Base-by-base conservation (phyloP, 2,888 invertebrate genomes). In the Desoria tigrina region DNA sequence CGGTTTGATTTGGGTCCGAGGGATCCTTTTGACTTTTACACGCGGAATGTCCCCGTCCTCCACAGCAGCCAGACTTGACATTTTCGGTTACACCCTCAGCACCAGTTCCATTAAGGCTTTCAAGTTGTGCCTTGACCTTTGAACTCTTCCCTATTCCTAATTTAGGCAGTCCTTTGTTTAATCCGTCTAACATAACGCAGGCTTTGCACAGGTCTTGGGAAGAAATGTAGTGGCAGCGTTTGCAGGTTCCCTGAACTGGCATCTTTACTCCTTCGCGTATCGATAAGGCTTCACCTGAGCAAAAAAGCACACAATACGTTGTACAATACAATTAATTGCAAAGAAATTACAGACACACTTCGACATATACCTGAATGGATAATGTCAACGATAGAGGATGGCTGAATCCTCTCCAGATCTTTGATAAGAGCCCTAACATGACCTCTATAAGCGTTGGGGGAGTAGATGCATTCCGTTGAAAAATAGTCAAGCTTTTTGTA, bases 391-490 rank as follows among this genome's bases (percentile, higher is more conserved):
- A 97, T 96, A 45, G 90, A 87, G 14, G 90, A 86, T 0, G 99
- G 92, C 71, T 94, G 86, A 61, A 97, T 87, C 81, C 92, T 92
- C 80, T 99, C 99, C 78, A 99, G 83, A 81, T 98, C 94, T 80
- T 99, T 98, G 1, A 99, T 85, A 77, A 91, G 87, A 0, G 91
- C 87, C 76, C 97, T 82, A 0, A 94, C 94, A 80, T 95, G 89
- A 0, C 95, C 95, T 78, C 96, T 85, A 80, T 97, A 97, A 0
- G 99, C 97, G 83, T 99, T 95, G 0, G 99, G 99, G 1, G 98
- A 94, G 83, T 97, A 99, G 55, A 95, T 88, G 82, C 99, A 99
- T 81, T 99, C 99, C 0, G 99, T 99, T 1, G 97, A 97, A 81
- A 99, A 99, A 80, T 99, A 99, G 9, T 97, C 89, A 28, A 99